Base-by-base conservation (phyloP, 2,888 invertebrate genomes). In the Tenodera sinensis region DNA sequence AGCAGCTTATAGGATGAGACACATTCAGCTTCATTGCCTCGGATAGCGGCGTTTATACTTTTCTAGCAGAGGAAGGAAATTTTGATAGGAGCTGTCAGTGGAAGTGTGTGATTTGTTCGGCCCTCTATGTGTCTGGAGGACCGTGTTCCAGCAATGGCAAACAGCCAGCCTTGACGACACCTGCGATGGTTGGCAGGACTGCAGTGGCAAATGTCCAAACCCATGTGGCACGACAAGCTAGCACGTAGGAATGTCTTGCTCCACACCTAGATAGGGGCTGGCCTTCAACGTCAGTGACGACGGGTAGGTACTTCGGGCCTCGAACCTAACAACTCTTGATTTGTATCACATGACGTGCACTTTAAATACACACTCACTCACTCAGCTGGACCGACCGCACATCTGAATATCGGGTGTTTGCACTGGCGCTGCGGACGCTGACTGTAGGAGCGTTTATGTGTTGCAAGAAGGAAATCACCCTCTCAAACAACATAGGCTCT, bases 151-250 rank as follows among this genome's bases (percentile, higher is more conserved):
- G 54, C 25, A 71, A 25, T 71, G 54, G 54, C 54, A 71, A 71
- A 71, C 15, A 20, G 54, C 54, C 54, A 71, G 54, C 54, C 54
- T 71, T 71, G 54, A 71, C 54, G 54, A 71, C 54, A 71, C 54
- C 54, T 71, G 54, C 54, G 54, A 54, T 54, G 54, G 87, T 87
- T 87, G 87, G 87, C 87, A 87, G 87, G 3, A 81, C 87, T 87
- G 87, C 83, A 83, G 82, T 87, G 87, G 87, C 87, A 87, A 87
- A 28, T 87, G 87, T 81, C 87, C 87, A 87, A 83, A 81, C 87
- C 87, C 87, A 87, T 87, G 54, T 71, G 54, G 54, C 54, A 71
- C 54, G 54, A 71, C 20, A 71, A 25, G 25, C 20, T 15, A 20
- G 54, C 54, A 71, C 54, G 54, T 71, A 71, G 54, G 54, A 71